Evolutionary conservation across 92 coral and sea anemone species (phyloP).

Genomic region (Heteractis magnifica): DNA sequence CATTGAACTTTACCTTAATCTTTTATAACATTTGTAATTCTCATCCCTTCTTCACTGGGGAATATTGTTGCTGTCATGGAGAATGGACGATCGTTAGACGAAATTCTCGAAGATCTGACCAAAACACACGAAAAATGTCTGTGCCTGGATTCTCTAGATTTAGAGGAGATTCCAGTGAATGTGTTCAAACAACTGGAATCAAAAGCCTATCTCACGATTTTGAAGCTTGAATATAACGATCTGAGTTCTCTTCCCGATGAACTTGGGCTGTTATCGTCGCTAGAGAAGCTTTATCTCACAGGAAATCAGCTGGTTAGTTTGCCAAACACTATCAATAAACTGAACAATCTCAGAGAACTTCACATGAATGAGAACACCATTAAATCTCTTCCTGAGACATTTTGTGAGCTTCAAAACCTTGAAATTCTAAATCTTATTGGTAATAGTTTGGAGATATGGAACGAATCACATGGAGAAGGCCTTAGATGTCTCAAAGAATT

Average conservation of each 20-base stretch:
- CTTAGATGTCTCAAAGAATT: slow-evolving; percentile 57
- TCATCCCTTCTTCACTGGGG: too few species aligned
- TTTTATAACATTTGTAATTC: too few species aligned
- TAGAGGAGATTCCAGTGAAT: slow-evolving; percentile 55
- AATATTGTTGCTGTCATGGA: slow-evolving; percentile 34
- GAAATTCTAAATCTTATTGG: slow-evolving; percentile 65
- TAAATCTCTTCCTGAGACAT: slow-evolving; percentile 49
- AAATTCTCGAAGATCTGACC: slow-evolving; percentile 37
- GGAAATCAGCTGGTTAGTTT: slow-evolving; percentile 73
- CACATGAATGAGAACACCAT: slow-evolving; percentile 78
- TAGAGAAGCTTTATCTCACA: slow-evolving; percentile 66
- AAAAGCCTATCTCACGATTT: slow-evolving; percentile 34
- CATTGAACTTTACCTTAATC: too few species aligned
- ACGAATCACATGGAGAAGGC: slow-evolving; percentile 51
- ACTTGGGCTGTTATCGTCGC: slow-evolving; percentile 41
- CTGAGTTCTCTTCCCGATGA: slow-evolving; percentile 63
- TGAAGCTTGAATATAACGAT: slow-evolving; percentile 81
- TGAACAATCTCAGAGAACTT: slow-evolving; percentile 52
- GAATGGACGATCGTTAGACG: slow-evolving; percentile 13
- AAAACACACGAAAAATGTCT: slow-evolving; percentile 23
- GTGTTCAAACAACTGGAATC: slow-evolving; percentile 36
- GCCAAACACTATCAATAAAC: slow-evolving; percentile 51
- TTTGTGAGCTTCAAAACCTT: slow-evolving; percentile 54
- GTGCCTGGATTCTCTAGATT: slow-evolving; percentile 59
- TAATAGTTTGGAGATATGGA: slow-evolving; percentile 56